Percentiles rank a stretch among this genome's conserved stretches.
Conservation (phyloP, 2,888 invertebrate species). For the Parelbella ahira region DNA sequence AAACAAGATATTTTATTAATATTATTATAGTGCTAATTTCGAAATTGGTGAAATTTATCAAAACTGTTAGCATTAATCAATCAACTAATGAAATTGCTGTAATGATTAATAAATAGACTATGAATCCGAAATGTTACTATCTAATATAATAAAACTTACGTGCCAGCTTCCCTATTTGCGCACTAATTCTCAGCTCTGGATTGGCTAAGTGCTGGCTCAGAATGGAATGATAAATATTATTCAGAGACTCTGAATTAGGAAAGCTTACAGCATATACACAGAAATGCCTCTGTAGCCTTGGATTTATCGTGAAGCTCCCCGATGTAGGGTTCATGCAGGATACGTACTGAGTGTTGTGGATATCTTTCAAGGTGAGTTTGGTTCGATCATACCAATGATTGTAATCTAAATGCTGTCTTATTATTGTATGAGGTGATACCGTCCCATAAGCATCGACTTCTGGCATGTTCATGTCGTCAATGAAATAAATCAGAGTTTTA, state of each 20-base stretch:
- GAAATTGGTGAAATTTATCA: no score
- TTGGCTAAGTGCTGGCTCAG: slow-evolving; percentile 91
- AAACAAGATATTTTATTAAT: no score
- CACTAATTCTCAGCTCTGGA: slow-evolving; percentile 89
- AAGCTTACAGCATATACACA: slow-evolving; percentile 92
- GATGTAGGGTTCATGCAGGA: slow-evolving; percentile 99
- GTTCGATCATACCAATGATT: slow-evolving; percentile 95
- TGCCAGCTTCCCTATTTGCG: slow-evolving; percentile 84
- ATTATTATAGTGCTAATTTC: no score
- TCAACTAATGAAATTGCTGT: no score
- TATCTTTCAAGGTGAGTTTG: slow-evolving; percentile 93
- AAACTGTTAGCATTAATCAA: no score
- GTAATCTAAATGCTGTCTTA: slow-evolving; percentile 97
- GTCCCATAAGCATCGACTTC: slow-evolving; percentile 94
- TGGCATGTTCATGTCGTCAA: slow-evolving; percentile 99
- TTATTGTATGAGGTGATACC: slow-evolving; percentile 97
- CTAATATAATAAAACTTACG: slow-evolving; percentile 64
- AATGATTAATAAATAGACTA: no score
- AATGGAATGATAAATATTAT: slow-evolving; percentile 93
- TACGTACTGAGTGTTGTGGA: slow-evolving; percentile 97
- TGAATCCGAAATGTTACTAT: no score
- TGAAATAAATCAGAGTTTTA: slow-evolving; percentile 95
- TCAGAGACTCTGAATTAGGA: slow-evolving; percentile 90
- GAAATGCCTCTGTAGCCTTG: slow-evolving; percentile 94
- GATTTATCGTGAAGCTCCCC: slow-evolving; percentile 97